Evolutionary conservation across 2,888 invertebrate species (phyloP).

Genomic region (Drosophila heteroneura): DNA sequence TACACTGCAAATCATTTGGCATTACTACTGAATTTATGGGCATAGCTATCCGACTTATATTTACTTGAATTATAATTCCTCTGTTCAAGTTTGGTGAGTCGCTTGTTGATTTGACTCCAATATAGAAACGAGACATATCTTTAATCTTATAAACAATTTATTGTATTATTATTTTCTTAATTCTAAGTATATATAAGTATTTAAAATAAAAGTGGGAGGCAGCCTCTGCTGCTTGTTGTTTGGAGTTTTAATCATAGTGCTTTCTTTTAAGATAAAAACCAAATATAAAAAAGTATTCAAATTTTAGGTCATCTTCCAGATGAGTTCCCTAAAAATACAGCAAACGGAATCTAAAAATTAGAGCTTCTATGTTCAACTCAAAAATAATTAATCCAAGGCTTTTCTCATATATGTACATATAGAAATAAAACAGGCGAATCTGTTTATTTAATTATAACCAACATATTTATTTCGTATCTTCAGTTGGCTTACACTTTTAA

Average conservation of each 20-base stretch:
- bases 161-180: neutral
- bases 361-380: neutral
- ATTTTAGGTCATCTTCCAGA: neutral
- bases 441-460: neutral
- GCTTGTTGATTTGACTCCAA: neutral
- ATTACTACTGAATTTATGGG: neutral
- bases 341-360: rapidly evolving
- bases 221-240: neutral
- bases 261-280: neutral
- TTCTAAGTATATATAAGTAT: too few relatives aligned
- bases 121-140: neutral
- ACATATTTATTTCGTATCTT: neutral
- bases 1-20: neutral
- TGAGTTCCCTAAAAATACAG: neutral
- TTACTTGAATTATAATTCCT: neutral
- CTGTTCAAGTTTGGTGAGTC: neutral
- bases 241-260: neutral
- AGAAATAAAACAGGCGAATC: neutral
- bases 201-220: neutral
- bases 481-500: neutral
- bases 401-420: neutral
- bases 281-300: neutral
- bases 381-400: neutral
- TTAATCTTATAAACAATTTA: neutral
- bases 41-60: neutral